Conservation (phyloP, 2,888 invertebrate species). For the Bellardia bayeri region DNA sequence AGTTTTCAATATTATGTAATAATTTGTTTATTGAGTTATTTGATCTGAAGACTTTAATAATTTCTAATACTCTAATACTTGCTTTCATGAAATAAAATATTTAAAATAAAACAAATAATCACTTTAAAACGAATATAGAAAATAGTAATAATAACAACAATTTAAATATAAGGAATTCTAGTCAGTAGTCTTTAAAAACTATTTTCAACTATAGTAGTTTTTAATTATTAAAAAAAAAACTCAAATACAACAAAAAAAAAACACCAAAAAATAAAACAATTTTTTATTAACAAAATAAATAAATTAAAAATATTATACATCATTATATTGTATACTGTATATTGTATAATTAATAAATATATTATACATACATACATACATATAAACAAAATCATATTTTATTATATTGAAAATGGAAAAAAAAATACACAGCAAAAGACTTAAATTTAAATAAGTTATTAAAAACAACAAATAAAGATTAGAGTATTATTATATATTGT, state of each 20-base stretch:
- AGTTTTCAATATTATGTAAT: background rate
- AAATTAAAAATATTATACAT: conserved; percentile 38
- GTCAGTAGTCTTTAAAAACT: conserved; percentile 66
- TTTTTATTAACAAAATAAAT: conserved; percentile 61
- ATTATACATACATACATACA: conserved; percentile 31
- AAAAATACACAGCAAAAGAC: conserved; percentile 63
- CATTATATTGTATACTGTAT: conserved; percentile 61
- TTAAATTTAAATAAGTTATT: conserved; percentile 57
- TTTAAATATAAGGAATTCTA: conserved; percentile 40
- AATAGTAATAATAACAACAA: conserved; percentile 13
- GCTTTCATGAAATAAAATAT: conserved; percentile 39
- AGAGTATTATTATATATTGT: conserved; percentile 18
- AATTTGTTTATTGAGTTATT: background rate
- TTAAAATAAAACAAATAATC: conserved; percentile 21
- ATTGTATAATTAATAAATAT: conserved; percentile 31
- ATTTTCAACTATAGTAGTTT: conserved; percentile 67
- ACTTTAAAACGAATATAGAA: background rate
- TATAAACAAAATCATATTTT: conserved; percentile 59
- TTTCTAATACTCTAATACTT: conserved; percentile 26
- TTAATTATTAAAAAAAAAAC: conserved; percentile 61
- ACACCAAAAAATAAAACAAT: conserved; percentile 66
- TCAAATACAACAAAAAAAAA: conserved; percentile 61
- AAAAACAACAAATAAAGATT: conserved; percentile 41
- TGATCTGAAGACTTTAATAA: conserved; percentile 1
- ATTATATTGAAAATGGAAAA: conserved; percentile 62